Percentiles rank a stretch among this genome's conserved stretches.
phyloP scores from a whole-genome alignment of 2,888 invertebrate species.

The Pyrocoelia pectoralis region DNA sequence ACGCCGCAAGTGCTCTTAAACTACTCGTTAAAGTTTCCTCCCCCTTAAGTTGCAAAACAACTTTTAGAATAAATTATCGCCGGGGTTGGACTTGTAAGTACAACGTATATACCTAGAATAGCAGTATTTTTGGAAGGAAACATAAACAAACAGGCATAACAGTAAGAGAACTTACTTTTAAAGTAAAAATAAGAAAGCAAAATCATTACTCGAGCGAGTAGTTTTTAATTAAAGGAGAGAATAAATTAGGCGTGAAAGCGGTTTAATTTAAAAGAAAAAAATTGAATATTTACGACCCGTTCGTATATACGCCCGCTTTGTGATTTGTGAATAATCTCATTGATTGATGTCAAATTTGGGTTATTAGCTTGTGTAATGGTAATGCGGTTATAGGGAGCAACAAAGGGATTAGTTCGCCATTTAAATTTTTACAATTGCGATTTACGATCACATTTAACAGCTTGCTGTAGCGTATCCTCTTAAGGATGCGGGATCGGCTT shows the following conservation, averaged over 20 bases:
- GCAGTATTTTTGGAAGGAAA: slow-evolving; percentile 30
- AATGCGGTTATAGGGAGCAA: neutral
- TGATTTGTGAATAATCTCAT: neutral
- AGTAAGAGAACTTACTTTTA: neutral
- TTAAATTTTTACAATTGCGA: neutral
- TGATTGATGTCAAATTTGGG: neutral
- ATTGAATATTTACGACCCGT: too few species aligned
- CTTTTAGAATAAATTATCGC: slow-evolving; percentile 33
- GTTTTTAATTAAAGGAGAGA: neutral
- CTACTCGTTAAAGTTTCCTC: slow-evolving; percentile 29
- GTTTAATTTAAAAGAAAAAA: too few species aligned
- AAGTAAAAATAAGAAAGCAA: neutral
- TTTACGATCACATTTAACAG: too few species aligned
- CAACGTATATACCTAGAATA: slow-evolving; percentile 21
- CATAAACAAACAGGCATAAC: slow-evolving; percentile 29
- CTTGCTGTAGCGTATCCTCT: slow-evolving; percentile 6
- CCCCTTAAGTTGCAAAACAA: slow-evolving; percentile 19
- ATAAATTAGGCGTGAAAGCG: too few species aligned
- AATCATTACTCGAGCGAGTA: neutral
- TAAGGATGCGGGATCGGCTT: neutral
- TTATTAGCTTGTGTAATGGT: neutral
- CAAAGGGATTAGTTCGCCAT: neutral
- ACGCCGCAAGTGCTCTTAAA: slow-evolving; percentile 24
- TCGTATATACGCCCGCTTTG: neutral
- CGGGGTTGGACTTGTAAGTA: slow-evolving; percentile 27